Evolutionary conservation across 2,113 vertebrate genomes (phyloP).

Genomic region (Elanoides forficatus): DNA sequence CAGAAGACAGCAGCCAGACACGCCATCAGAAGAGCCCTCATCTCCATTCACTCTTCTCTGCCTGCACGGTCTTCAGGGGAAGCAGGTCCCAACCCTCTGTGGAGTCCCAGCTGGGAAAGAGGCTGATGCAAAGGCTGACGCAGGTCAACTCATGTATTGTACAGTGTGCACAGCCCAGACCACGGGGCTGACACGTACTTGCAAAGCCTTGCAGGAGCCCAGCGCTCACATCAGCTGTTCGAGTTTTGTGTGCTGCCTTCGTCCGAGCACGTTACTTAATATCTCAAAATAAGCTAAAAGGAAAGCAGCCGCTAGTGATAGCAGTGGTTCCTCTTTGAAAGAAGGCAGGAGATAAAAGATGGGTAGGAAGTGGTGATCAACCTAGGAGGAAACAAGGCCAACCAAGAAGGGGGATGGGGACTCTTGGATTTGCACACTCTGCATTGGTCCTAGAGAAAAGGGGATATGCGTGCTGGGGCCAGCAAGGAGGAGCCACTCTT

Average conservation of each 20-base stretch:
- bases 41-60: not conserved
- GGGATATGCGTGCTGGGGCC: accelerated
- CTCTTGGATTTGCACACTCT: not conserved
- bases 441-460: not conserved
- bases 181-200: not conserved
- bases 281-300: not conserved
- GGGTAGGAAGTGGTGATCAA: not conserved
- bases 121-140: not conserved
- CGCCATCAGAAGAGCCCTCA: not conserved
- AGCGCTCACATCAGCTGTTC: not conserved
- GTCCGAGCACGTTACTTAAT: too few species aligned
- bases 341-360: not conserved
- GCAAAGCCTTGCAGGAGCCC: not conserved
- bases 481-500: not conserved
- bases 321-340: not conserved
- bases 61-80: not conserved
- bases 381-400: not conserved
- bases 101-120: too few species aligned
- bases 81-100: accelerated
- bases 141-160: not conserved
- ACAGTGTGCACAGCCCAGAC: not conserved
- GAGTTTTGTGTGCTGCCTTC: too few species aligned
- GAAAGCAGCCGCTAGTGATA: not conserved
- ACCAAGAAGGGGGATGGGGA: not conserved
- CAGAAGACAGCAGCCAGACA: not conserved